Evolutionary conservation across 2,888 invertebrate genomes (phyloP), one percentile per base, ranked within the genome.

Genomic region (Tolmerus cingulatus): DNA sequence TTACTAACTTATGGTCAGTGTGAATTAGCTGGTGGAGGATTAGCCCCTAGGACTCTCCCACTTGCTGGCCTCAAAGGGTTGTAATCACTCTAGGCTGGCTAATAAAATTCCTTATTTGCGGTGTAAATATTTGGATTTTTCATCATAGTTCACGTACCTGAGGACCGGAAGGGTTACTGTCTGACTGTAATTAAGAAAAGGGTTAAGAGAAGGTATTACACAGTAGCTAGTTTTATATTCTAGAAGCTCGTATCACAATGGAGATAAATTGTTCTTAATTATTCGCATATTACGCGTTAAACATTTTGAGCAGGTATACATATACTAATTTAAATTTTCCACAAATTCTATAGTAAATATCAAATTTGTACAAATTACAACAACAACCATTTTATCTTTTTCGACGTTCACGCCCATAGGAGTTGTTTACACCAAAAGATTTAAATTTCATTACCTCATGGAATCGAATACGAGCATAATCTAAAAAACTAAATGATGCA

Each of bases 71-170:
- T 76, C 8, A 76, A 76, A 76, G 76, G 76, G 76, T 76, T 76
- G 37, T 37, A 76, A 76, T 76, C 76, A 9, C 23, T 3, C 66
- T 43, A 19, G 78, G 43, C 66, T 66, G 27, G 66, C 66, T 66
- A 66, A 66, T 66, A 66, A 66, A 66, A 23, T 66, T 66, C 12
- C 27, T 66, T 66, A 66, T 66, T 79, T 79, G 79, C 51, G 79
- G 79, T 79, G 79, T 79, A 79, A 79, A 79, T 79, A 79, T 79
- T 79, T 79, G 23, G 46, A 79, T 23, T 79, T 79, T 55, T 79
- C 79, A 79, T 79, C 51, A 79, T 79, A 46, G 30, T 51, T 14
- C 23, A 66, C 27, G 27, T 66, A 66, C 66, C 66, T 66, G 66
- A 19, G 27, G 37, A 37, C 46, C 40, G 12, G 23, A 78, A 78